Evolutionary conservation across 2,797 vertebrate genomes (phyloP).

Genomic region (Sylvilagus floridanus): DNA sequence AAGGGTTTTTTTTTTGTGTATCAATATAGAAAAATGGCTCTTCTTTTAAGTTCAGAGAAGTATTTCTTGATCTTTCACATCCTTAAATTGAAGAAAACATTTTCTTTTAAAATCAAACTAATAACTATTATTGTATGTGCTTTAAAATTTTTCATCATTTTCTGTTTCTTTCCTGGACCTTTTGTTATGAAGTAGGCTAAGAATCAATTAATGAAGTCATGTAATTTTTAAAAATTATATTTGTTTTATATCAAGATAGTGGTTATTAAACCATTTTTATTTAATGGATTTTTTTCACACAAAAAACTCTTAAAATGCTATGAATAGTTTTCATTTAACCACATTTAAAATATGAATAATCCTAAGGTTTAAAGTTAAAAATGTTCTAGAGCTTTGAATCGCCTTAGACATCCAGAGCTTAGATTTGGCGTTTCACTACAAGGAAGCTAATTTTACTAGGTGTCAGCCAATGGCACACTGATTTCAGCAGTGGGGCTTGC

Average conservation of each 20-base stretch:
- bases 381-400: not conserved
- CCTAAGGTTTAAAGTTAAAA: not conserved
- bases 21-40: too few relatives aligned
- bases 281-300: slow-evolving; percentile 35
- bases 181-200: not conserved
- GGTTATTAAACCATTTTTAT: not conserved
- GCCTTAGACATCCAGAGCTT: not conserved
- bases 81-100: not conserved
- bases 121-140: not conserved
- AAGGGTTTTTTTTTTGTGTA: too few relatives aligned
- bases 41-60: not conserved
- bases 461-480: not conserved
- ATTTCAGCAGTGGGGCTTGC: not conserved
- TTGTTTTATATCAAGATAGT: slow-evolving; percentile 28
- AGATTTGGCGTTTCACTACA: not conserved
- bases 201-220: not conserved
- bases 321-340: not conserved
- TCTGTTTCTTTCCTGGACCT: slow-evolving; percentile 3
- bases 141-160: not conserved
- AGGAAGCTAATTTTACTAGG: not conserved
- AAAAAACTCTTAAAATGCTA: not conserved
- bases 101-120: not conserved
- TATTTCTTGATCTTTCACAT: not conserved
- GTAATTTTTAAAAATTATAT: not conserved
- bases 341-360: not conserved